Evolutionary conservation across 2,888 invertebrate species (phyloP).

Genomic region (Charanyca ferruginea): DNA sequence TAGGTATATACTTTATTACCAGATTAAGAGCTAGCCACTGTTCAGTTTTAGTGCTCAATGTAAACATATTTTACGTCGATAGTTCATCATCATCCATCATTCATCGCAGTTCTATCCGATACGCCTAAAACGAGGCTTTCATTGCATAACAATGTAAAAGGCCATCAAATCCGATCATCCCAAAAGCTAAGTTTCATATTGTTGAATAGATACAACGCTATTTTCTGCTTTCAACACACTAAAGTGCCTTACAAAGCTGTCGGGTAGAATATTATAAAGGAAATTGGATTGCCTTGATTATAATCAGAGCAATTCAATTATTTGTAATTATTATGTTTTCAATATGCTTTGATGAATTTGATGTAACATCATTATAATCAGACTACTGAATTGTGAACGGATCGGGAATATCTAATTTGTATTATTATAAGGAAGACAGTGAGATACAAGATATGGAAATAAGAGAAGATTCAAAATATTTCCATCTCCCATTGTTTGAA

Average conservation of each 20-base stretch:
- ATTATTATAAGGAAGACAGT: too few species aligned
- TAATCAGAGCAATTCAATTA: slow-evolving; percentile 5
- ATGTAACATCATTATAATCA: slow-evolving; percentile 4
- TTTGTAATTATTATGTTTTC: neutral
- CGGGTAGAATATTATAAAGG: slow-evolving; percentile 1
- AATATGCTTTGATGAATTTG: neutral
- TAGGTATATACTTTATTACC: neutral
- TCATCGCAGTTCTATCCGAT: slow-evolving; percentile 30
- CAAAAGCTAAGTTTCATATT: slow-evolving; percentile 45
- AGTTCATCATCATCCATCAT: slow-evolving; percentile 54
- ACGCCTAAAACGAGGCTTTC: slow-evolving; percentile 42
- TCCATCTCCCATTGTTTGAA: too few species aligned
- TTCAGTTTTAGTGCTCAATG: slow-evolving; percentile 4
- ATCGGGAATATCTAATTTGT: neutral
- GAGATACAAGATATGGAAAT: too few species aligned
- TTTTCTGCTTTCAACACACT: slow-evolving; percentile 26
- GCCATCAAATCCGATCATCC: slow-evolving; percentile 35
- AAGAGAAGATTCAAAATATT: too few species aligned
- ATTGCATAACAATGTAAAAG: slow-evolving; percentile 40
- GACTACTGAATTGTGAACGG: neutral
- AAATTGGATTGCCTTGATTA: slow-evolving; percentile 21
- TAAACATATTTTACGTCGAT: slow-evolving; percentile 36
- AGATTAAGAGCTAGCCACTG: neutral
- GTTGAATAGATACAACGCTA: slow-evolving; percentile 10
- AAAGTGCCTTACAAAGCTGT: slow-evolving; percentile 15